Evolutionary conservation across 2,797 vertebrate genomes (phyloP).

Genomic region (Syndactyla subalaris): DNA sequence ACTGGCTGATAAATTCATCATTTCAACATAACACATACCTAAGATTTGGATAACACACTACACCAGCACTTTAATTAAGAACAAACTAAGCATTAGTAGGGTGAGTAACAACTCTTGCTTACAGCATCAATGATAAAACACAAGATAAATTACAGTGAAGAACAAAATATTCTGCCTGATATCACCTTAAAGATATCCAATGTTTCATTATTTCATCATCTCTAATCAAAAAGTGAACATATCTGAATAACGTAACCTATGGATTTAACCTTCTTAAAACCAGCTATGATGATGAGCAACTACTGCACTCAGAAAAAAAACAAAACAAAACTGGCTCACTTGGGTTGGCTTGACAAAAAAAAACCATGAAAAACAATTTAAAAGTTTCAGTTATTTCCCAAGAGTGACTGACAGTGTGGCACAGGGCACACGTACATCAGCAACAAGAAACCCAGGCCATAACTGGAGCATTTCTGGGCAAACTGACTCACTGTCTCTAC

Average conservation of each 20-base stretch:
- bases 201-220: neutral
- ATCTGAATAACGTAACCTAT: neutral
- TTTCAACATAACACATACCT: neutral
- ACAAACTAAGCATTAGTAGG: neutral
- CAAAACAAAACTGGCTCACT: neutral
- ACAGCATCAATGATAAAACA: neutral
- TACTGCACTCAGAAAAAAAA: neutral
- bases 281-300: neutral
- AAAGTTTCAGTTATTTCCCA: neutral
- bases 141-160: neutral
- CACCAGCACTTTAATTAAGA: conserved; percentile 14
- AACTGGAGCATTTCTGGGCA: neutral
- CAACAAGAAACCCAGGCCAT: neutral
- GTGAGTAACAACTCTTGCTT: neutral
- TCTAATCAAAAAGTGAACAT: neutral
- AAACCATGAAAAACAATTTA: neutral
- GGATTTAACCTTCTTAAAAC: neutral
- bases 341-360: neutral
- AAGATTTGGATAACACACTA: neutral
- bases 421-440: neutral
- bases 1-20: neutral
- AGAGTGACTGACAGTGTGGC: neutral
- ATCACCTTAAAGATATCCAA: neutral
- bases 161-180: neutral
- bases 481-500: neutral